Conservation (phyloP, 2,113 vertebrate genomes). For the Gorsachius goisagi region DNA sequence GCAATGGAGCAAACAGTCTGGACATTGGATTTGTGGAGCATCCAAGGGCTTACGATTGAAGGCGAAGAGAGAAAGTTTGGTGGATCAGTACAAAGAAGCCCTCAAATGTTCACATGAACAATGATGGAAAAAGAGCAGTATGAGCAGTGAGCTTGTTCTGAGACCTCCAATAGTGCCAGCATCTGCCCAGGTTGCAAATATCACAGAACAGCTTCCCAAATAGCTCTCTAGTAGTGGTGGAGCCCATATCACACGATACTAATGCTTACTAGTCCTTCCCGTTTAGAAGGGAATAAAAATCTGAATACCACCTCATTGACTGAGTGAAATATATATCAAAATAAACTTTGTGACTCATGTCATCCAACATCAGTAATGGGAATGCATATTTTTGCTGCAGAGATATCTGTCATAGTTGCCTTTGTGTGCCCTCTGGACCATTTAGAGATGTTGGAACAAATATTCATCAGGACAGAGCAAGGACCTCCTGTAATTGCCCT, state of each 20-base stretch:
- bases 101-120: background rate
- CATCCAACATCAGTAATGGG: background rate
- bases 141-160: background rate
- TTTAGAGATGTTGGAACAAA: background rate
- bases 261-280: background rate
- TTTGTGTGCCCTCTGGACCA: background rate
- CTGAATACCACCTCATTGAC: background rate
- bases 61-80: background rate
- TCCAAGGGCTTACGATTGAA: conserved; percentile 23
- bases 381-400: background rate
- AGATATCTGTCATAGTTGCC: background rate
- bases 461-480: background rate
- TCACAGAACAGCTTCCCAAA: background rate
- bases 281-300: background rate
- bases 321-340: background rate
- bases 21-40: conserved; percentile 22
- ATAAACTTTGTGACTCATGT: background rate
- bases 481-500: background rate
- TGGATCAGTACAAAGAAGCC: background rate
- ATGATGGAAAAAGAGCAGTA: background rate
- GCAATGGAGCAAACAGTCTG: conserved; percentile 59
- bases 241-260: background rate
- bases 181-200: background rate
- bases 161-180: background rate
- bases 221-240: background rate